Conservation (phyloP, 2,113 vertebrate species). For the Xiphophorus couchianus region DNA sequence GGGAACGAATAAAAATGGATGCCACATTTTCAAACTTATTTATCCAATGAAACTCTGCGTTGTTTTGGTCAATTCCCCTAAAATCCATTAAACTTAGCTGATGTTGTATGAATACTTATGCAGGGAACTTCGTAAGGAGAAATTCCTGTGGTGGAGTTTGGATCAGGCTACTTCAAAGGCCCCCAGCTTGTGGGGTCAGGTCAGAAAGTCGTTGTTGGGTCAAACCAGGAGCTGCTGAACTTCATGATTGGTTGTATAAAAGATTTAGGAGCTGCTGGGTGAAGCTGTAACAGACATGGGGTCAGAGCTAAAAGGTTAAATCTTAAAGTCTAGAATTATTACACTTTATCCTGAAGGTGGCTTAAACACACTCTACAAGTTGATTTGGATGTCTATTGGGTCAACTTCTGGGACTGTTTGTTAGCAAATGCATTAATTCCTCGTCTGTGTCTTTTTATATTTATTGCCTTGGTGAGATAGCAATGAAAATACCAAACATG, state of each 20-base stretch:
- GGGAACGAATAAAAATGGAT: no score
- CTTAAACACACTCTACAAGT: neutral
- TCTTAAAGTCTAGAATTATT: constrained; percentile 9
- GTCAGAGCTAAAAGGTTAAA: constrained; percentile 27
- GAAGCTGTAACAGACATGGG: neutral
- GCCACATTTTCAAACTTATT: no score
- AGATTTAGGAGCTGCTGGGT: constrained; percentile 4
- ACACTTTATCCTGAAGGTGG: constrained; percentile 23
- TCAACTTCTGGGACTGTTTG: neutral
- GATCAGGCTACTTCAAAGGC: neutral
- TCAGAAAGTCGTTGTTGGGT: neutral
- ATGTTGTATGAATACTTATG: neutral
- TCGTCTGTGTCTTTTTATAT: neutral
- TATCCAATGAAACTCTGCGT: no score
- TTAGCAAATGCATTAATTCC: neutral
- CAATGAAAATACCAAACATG: neutral
- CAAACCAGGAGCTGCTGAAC: neutral
- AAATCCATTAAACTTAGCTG: no score
- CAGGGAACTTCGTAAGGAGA: no score
- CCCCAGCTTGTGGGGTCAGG: neutral
- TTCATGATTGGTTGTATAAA: neutral
- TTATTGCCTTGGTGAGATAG: neutral
- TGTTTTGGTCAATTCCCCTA: no score
- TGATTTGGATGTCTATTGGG: constrained; percentile 6
- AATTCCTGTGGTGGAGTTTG: neutral